Percentiles rank a stretch among this genome's conserved stretches.
Evolutionary conservation across 2,113 vertebrate genomes (phyloP).

Genomic region (Microcebus jonahi): DNA sequence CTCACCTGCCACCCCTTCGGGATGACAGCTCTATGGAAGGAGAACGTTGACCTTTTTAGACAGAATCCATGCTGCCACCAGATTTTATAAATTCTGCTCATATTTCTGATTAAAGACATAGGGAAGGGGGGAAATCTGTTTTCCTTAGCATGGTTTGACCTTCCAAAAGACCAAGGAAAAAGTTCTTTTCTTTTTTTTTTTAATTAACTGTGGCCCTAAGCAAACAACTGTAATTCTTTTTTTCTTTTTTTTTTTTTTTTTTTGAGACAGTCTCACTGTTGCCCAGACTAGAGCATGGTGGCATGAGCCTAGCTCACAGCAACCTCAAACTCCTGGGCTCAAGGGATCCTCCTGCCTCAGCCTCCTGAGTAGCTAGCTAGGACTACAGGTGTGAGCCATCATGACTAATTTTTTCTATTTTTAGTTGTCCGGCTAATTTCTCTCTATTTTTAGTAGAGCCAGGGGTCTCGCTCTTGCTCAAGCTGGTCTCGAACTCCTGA

Average conservation of each 20-base stretch:
- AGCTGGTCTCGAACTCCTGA: no score
- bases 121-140: neutral
- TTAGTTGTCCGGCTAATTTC: no score
- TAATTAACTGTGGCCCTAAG: neutral
- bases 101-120: neutral
- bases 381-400: no score
- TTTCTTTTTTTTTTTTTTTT: neutral
- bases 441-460: no score
- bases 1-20: neutral
- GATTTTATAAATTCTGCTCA: neutral
- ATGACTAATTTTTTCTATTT: no score
- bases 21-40: neutral
- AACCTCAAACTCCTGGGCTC: no score
- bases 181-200: neutral
- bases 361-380: no score
- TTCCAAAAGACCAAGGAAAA: neutral
- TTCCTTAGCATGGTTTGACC: neutral
- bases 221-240: slow-evolving; percentile 9
- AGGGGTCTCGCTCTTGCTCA: no score
- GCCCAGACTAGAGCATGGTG: no score
- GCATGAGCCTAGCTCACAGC: no score
- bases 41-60: neutral
- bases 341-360: no score
- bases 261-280: no score
- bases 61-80: neutral